Percentiles rank a stretch among this genome's conserved stretches.
These are phyloP conservation scores for Limnephilus auricula DNA, from an alignment of 2,888 invertebrate genomes.

Conservation along the genomic window DNA sequence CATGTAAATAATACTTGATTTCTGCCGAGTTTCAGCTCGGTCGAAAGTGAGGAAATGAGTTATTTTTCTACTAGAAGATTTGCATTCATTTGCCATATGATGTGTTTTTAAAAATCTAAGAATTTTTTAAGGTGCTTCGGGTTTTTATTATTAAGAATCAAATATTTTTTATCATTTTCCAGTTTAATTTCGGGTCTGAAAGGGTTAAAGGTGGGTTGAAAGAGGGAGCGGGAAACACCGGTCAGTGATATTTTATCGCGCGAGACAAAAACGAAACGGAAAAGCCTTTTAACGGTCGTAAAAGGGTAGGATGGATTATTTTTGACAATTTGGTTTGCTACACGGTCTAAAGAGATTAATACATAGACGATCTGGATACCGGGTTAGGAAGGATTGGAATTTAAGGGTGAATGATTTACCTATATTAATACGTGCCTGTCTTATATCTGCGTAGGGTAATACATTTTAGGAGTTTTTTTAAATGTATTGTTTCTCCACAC, in stretches of 20 bases:
- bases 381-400: neutral
- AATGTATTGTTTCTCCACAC: neutral
- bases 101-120: too few relatives aligned
- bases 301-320: slow-evolving; percentile 2
- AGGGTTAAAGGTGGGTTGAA: neutral
- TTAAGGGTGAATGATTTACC: neutral
- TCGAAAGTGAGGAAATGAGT: too few relatives aligned
- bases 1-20: too few relatives aligned
- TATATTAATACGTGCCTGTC: neutral
- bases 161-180: too few relatives aligned
- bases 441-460: neutral
- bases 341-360: neutral
- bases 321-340: neutral
- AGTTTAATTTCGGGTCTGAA: too few relatives aligned
- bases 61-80: too few relatives aligned
- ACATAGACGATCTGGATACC: neutral
- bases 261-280: neutral
- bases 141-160: too few relatives aligned
- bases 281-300: neutral
- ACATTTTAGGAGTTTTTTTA: neutral
- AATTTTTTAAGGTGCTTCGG: too few relatives aligned
- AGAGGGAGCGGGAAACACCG: neutral
- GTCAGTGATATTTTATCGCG: neutral
- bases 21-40: too few relatives aligned
- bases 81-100: too few relatives aligned